Evolutionary conservation across 1,140 invertebrate genomes (phyloP).

Genomic region (Copidosoma floridanum): DNA sequence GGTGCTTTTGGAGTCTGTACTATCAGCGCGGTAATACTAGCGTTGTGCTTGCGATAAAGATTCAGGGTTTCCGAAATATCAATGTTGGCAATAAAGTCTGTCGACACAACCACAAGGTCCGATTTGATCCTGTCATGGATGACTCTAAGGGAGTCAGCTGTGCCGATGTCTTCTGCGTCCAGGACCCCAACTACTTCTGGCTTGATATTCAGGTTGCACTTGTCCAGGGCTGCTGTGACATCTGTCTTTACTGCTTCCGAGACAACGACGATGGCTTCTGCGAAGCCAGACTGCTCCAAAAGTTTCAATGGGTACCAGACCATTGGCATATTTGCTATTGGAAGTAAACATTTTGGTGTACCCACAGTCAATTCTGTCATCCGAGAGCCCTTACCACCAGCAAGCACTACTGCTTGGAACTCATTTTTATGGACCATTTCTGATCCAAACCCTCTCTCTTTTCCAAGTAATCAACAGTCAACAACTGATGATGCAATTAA

Average conservation of each 20-base stretch:
- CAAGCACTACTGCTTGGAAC: constrained; percentile 87
- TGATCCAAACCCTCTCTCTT: too few species aligned
- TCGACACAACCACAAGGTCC: constrained; percentile 82
- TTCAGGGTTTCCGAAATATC: constrained; percentile 73
- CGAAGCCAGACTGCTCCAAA: constrained; percentile 78
- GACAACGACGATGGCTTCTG: constrained; percentile 80
- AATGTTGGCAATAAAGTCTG: constrained; percentile 83
- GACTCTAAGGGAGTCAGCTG: constrained; percentile 79
- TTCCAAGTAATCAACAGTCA: too few species aligned
- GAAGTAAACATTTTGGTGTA: constrained; percentile 84
- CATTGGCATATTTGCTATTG: constrained; percentile 85
- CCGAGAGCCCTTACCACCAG: constrained; percentile 83
- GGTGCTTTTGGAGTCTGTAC: constrained; percentile 59
- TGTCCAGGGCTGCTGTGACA: constrained; percentile 70
- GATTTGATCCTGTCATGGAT: constrained; percentile 77
- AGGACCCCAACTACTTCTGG: constrained; percentile 74
- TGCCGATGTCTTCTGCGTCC: constrained; percentile 79
- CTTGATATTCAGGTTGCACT: constrained; percentile 73
- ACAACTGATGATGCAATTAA: too few species aligned
- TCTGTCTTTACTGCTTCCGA: constrained; percentile 71
- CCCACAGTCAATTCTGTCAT: constrained; percentile 81
- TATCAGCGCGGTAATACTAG: constrained; percentile 75
- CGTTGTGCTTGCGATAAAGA: constrained; percentile 76
- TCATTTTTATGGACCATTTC: constrained; percentile 55
- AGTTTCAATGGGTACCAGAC: constrained; percentile 85